These are phyloP conservation scores for Pocota personata DNA, from an alignment of 2,888 invertebrate genomes.

Conservation along the genomic window DNA sequence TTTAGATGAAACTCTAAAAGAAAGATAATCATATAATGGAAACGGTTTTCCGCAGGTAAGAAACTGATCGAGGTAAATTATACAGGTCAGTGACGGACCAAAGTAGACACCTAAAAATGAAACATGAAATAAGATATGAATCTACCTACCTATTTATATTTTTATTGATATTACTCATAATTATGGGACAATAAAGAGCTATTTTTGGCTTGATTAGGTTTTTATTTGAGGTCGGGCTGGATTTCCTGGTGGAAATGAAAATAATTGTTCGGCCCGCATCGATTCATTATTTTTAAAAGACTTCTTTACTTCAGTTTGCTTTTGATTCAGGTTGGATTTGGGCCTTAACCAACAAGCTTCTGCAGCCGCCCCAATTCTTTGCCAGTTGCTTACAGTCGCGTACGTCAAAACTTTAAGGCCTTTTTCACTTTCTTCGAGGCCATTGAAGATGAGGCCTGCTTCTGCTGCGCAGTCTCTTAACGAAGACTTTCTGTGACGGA, in stretches of 20 bases:
- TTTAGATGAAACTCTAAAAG: constrained; percentile 17
- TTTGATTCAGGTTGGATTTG: too few species aligned
- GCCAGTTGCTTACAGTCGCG: too few species aligned
- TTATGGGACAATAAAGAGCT: not conserved
- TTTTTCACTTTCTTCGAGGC: too few species aligned
- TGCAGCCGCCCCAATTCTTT: too few species aligned
- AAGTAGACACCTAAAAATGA: not conserved
- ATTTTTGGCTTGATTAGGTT: not conserved
- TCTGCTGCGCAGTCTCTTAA: too few species aligned
- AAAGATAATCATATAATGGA: constrained; percentile 4
- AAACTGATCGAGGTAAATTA: not conserved
- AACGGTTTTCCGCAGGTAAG: constrained; percentile 24
- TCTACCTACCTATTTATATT: constrained; percentile 3
- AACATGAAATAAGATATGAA: not conserved
- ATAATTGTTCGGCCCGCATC: too few species aligned
- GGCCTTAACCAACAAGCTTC: too few species aligned
- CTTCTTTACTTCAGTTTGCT: too few species aligned
- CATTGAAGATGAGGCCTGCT: too few species aligned
- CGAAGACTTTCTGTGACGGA: too few species aligned
- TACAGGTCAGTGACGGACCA: not conserved
- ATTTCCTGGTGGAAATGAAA: not conserved
- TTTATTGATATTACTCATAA: constrained; percentile 30
- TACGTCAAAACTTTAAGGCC: too few species aligned
- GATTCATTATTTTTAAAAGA: too few species aligned
- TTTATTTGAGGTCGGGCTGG: not conserved